Conservation (phyloP, 2,888 invertebrate genomes). For the Andrena dorsata region DNA sequence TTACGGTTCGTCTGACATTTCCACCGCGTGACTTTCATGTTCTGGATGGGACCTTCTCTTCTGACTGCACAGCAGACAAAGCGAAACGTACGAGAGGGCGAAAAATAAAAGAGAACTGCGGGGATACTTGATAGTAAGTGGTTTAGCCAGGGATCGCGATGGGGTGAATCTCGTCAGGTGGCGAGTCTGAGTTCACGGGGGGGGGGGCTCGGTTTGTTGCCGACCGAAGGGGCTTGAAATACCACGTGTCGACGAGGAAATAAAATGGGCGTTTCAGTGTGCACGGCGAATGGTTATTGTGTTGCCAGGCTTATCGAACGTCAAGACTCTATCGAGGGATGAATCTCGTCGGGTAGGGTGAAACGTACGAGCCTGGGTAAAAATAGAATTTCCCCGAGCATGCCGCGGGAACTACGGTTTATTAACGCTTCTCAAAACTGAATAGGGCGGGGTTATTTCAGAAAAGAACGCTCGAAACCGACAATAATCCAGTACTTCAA, state of each 20-base stretch:
- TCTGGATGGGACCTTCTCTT: not conserved
- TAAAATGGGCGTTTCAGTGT: constrained; percentile 56
- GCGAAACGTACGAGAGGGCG: constrained; percentile 4
- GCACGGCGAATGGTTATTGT: constrained; percentile 58
- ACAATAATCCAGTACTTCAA: constrained; percentile 16
- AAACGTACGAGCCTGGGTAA: constrained; percentile 39
- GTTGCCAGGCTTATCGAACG: constrained; percentile 75
- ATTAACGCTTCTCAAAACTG: constrained; percentile 32
- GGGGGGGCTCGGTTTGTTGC: constrained; percentile 29
- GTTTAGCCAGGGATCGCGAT: constrained; percentile 25
- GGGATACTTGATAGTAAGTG: constrained; percentile 52
- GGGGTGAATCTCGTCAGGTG: constrained; percentile 33
- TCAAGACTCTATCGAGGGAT: constrained; percentile 73
- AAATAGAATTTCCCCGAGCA: constrained; percentile 52
- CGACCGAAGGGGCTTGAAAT: constrained; percentile 40
- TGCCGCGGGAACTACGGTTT: constrained; percentile 42
- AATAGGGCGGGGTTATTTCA: constrained; percentile 7
- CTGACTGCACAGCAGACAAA: constrained; percentile 1
- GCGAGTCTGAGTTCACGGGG: constrained; percentile 22
- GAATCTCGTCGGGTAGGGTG: constrained; percentile 68
- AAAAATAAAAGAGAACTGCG: constrained; percentile 40
- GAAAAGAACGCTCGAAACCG: not conserved
- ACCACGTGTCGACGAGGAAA: constrained; percentile 59
- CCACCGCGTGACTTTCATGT: not conserved
- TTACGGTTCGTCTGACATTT: constrained; percentile 17